phyloP scores from a whole-genome alignment of 2,113 vertebrate species.

The Syngnathoides biaculeatus region DNA sequence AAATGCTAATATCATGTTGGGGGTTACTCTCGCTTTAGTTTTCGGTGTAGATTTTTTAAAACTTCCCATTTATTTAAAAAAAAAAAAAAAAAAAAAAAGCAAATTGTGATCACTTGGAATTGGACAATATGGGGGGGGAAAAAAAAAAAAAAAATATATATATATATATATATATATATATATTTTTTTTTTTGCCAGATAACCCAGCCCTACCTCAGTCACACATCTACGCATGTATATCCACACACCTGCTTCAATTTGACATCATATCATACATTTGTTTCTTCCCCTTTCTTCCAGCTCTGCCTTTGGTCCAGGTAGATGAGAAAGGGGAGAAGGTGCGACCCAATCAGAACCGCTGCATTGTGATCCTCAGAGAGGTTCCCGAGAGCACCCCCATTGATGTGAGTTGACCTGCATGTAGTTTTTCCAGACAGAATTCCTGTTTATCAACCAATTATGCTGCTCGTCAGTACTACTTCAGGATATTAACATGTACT shows the following conservation, averaged over 20 bases:
- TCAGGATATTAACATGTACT: background rate
- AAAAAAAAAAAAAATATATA: too few relatives aligned
- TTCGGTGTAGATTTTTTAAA: too few relatives aligned
- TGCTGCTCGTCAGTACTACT: background rate
- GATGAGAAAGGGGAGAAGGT: slow-evolving; percentile 98
- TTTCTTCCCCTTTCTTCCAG: slow-evolving; percentile 56
- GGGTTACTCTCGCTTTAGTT: too few relatives aligned
- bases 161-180: too few relatives aligned
- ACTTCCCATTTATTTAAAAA: too few relatives aligned
- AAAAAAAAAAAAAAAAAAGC: too few relatives aligned
- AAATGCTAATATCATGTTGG: too few relatives aligned
- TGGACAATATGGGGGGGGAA: too few relatives aligned
- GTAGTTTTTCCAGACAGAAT: background rate
- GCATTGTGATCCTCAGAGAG: slow-evolving; percentile 96
- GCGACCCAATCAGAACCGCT: slow-evolving; percentile 97
- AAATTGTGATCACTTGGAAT: too few relatives aligned
- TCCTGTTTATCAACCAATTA: background rate
- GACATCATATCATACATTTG: background rate
- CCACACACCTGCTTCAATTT: background rate
- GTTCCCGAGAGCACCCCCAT: slow-evolving; percentile 92
- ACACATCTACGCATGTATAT: background rate
- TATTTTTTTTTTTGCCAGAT: too few relatives aligned
- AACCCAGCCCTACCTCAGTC: too few relatives aligned
- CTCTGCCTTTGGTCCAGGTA: slow-evolving; percentile 97
- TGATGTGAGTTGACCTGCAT: slow-evolving; percentile 72